Percentiles rank a stretch among this genome's conserved stretches.
These are phyloP conservation scores for Triplophysa siluroides DNA, from an alignment of 2,113 vertebrate species.

Conservation along the genomic window DNA sequence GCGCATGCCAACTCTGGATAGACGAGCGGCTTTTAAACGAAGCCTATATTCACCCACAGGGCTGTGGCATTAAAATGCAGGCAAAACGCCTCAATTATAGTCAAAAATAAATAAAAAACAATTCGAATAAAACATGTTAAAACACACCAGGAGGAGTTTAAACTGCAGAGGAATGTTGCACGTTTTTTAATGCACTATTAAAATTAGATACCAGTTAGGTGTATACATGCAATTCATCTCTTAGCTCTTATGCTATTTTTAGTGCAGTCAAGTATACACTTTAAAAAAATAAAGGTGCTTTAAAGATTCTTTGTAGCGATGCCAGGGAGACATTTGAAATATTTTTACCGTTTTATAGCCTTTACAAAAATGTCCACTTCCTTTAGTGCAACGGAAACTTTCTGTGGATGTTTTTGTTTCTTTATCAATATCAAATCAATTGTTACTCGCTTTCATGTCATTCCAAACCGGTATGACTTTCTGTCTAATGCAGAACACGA, in stretches of 20 bases:
- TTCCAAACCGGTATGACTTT: too few relatives aligned
- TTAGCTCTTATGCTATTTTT: background rate
- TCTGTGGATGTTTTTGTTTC: too few relatives aligned
- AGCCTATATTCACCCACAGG: background rate
- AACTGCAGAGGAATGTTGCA: conserved; percentile 26
- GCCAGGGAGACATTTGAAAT: too few relatives aligned
- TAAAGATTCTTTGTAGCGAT: too few relatives aligned
- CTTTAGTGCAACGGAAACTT: too few relatives aligned
- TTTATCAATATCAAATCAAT: too few relatives aligned
- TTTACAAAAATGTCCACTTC: too few relatives aligned
- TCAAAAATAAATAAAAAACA: conserved; percentile 33
- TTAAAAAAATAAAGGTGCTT: too few relatives aligned
- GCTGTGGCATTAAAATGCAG: background rate
- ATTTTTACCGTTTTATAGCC: too few relatives aligned
- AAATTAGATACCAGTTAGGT: background rate
- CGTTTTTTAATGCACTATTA: background rate
- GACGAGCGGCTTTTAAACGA: background rate
- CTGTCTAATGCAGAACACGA: too few relatives aligned
- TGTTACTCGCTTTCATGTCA: too few relatives aligned
- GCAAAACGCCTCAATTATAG: conserved; percentile 10
- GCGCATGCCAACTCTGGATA: background rate
- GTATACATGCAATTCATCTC: background rate
- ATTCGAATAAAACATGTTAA: conserved; percentile 34
- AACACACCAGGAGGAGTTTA: conserved; percentile 67
- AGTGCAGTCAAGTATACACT: background rate